phyloP scores from a whole-genome alignment of 2,113 vertebrate species.

The Oncorhynchus kisutch region DNA sequence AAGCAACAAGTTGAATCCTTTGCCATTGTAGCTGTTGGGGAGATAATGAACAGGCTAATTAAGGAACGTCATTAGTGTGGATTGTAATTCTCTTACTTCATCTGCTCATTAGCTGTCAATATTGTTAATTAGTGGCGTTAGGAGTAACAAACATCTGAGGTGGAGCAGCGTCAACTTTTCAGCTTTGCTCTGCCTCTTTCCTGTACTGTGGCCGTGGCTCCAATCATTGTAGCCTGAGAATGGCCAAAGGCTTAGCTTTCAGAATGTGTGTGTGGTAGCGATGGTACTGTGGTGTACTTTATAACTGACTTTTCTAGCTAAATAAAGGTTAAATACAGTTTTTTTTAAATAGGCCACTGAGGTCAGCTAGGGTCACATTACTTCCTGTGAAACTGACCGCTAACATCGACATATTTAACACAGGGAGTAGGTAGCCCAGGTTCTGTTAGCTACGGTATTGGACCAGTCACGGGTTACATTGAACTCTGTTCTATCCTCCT shows the following conservation, averaged over 20 bases:
- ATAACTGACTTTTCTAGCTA: neutral
- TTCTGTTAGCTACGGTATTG: neutral
- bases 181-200: conserved; percentile 24
- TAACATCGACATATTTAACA: conserved; percentile 26
- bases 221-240: conserved; percentile 31
- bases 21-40: conserved; percentile 41
- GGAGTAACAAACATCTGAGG: conserved; percentile 44
- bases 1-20: conserved; percentile 42
- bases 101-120: conserved; percentile 64
- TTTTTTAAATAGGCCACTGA: neutral
- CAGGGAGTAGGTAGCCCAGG: neutral
- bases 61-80: conserved; percentile 63
- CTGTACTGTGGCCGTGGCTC: conserved; percentile 26
- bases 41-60: conserved; percentile 68
- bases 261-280: neutral
- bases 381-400: conserved; percentile 11
- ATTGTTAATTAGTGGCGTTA: conserved; percentile 66
- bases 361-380: conserved; percentile 19
- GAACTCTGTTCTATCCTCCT: conserved; percentile 19
- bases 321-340: too few relatives aligned
- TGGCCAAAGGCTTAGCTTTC: conserved; percentile 3
- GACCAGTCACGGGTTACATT: neutral
- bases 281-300: neutral
- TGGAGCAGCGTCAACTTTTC: conserved; percentile 23
- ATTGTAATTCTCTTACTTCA: conserved; percentile 63